A percentile compares a stretch with the other conserved stretches of the same genome.
Conservation (phyloP, 2,797 vertebrate species). For the Spinibarbus caldwelli region DNA sequence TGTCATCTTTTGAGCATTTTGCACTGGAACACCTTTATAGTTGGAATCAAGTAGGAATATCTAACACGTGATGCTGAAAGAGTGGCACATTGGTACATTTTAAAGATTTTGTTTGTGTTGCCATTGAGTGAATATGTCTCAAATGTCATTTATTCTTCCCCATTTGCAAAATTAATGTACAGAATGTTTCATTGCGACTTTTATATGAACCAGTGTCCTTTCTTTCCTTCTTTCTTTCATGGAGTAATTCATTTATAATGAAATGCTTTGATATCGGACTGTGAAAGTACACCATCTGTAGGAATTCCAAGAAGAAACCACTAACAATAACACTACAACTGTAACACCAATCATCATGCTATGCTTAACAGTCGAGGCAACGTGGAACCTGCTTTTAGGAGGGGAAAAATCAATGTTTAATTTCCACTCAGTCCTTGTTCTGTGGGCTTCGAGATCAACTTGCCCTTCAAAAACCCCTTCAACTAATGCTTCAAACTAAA, state of each 20-base stretch:
- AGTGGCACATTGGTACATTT: background rate
- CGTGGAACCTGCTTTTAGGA: slow-evolving; percentile 23
- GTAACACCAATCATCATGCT: slow-evolving; percentile 30
- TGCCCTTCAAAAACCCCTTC: slow-evolving; percentile 37
- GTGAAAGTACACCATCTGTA: background rate
- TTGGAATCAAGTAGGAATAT: background rate
- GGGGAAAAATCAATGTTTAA: slow-evolving; percentile 54
- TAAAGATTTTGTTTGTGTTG: background rate
- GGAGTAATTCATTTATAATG: background rate
- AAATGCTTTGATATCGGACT: slow-evolving; percentile 8
- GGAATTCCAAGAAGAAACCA: background rate
- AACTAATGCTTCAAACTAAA: slow-evolving; percentile 13
- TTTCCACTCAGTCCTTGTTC: slow-evolving; percentile 47
- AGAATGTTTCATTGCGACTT: background rate
- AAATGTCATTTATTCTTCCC: background rate
- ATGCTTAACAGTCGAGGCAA: slow-evolving; percentile 39
- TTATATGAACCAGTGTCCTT: background rate
- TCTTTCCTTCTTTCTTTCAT: background rate
- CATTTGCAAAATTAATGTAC: background rate
- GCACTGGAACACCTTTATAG: background rate
- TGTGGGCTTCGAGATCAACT: slow-evolving; percentile 34
- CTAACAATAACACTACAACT: slow-evolving; percentile 26
- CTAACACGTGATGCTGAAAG: background rate
- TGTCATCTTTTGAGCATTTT: background rate
- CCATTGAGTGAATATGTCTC: background rate